Evolutionary conservation across 2,888 invertebrate genomes (phyloP).

Genomic region (Drosophila flavopinicola): DNA sequence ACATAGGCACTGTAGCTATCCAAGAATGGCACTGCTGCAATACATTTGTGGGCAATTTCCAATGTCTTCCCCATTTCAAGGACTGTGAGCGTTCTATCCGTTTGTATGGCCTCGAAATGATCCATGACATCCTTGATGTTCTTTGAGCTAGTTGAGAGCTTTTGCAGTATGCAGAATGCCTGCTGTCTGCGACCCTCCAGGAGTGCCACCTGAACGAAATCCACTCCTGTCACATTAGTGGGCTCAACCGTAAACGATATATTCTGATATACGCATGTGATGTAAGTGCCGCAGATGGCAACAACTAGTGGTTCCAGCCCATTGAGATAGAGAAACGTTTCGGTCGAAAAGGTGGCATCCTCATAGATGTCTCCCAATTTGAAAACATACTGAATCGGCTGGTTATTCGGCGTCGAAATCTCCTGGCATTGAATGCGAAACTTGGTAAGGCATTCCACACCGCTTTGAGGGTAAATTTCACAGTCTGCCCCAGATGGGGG

Average conservation of each 20-base stretch:
- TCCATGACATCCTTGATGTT: neutral
- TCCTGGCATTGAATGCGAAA: conserved; percentile 15
- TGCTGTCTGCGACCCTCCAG: conserved; percentile 16
- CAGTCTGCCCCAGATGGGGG: conserved; percentile 16
- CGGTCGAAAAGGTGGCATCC: neutral
- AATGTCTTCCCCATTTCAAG: conserved; percentile 26
- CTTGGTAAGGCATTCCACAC: conserved; percentile 16
- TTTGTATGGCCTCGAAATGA: neutral
- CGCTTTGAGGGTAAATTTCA: neutral
- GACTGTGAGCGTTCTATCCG: neutral
- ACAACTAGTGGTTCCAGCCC: neutral
- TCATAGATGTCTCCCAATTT: conserved; percentile 7
- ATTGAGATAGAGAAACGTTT: conserved; percentile 10
- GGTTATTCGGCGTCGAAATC: neutral
- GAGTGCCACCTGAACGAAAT: neutral
- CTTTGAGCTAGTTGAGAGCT: neutral
- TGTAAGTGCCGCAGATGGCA: conserved; percentile 26
- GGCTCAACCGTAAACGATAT: neutral
- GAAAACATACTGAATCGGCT: conserved; percentile 14
- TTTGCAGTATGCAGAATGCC: conserved; percentile 23
- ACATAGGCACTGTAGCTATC: neutral
- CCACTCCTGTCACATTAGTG: no score
- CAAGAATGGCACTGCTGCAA: neutral
- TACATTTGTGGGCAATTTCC: conserved; percentile 5
- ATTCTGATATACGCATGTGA: neutral